Base-by-base conservation (phyloP, 1,140 invertebrate species). In the Anthonomus grandis region DNA sequence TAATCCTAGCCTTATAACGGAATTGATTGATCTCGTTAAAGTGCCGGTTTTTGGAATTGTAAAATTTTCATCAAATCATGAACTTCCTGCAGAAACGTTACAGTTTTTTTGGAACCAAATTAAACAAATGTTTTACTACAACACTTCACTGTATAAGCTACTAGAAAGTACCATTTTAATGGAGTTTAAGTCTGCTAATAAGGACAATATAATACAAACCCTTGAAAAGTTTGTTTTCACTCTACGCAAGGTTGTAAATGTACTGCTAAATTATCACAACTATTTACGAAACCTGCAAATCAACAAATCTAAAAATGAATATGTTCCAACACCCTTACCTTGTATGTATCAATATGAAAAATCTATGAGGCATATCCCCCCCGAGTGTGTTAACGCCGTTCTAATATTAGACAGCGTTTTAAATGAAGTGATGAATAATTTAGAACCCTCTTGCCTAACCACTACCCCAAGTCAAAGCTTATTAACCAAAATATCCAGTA, bases 251-350 rank as follows among this genome's bases (percentile, higher is more conserved):
- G 48, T 60, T 10, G 10, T 53, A 15, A 56, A 64, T 55, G 21
- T 65, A 23, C 60, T 59, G 55, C 17, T 54, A 17, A 46, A 42
- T 4, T 50, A 65, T 31, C 21, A 59, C 13, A 49, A 59, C 23
- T 65, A 64, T 21, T 48, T 65, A 19, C 46, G 52, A 45, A 39
- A 64, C 27, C 22, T 63, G 15, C 42, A 42, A 52, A 37, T 60
- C n/a, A 27, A 51, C 10, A n/a, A 41, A 45, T 24, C 58, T 9
- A n/a, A 38, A 37, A 24, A 60, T 31, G 37, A 23, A 4, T 47
- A 61, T 41, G 21, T 36, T 13, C 13, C 21, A 12, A 15, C 53
- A 4, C 45, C 34, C 8, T 17, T 55, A 8, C 27, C 44, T 13
- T 51, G 53, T 41, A 55, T 55, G 10, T 17, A 37, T 8, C 10